These are phyloP conservation scores for Galeruca laticollis DNA, from an alignment of 2,888 invertebrate genomes.

Conservation along the genomic window DNA sequence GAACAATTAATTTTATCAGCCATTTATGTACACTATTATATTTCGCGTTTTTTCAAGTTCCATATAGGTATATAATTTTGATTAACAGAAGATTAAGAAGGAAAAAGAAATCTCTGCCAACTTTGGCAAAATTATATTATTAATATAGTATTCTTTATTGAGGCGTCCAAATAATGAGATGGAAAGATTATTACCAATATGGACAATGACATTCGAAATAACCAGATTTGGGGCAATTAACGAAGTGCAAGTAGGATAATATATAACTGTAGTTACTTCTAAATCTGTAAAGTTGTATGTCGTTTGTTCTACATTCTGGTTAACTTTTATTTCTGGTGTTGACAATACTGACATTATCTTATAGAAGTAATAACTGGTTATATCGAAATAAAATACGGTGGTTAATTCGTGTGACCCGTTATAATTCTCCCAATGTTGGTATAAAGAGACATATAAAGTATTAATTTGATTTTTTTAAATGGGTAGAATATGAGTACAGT, in stretches of 20 bases:
- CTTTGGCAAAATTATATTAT: background rate
- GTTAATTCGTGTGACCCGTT: background rate
- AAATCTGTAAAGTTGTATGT: conserved; percentile 12
- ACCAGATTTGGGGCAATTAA: conserved; percentile 18
- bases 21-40: too few relatives aligned
- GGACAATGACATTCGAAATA: conserved; percentile 1
- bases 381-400: background rate
- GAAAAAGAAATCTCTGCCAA: conserved; percentile 12
- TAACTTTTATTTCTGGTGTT: background rate
- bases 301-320: background rate
- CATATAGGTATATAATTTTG: background rate
- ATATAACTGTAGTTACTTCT: conserved; percentile 6
- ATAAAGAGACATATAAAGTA: background rate
- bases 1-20: too few relatives aligned
- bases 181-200: conserved; percentile 15
- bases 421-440: background rate
- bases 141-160: conserved; percentile 10
- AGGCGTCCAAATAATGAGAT: conserved; percentile 10
- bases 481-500: too few relatives aligned
- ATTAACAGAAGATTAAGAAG: background rate
- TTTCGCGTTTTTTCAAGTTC: too few relatives aligned
- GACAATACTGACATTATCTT: background rate
- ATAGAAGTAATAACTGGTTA: background rate
- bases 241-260: background rate
- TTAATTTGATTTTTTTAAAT: background rate